Base-by-base conservation (phyloP, 92 coral and sea anemone species). In the Actinostola sp. region DNA sequence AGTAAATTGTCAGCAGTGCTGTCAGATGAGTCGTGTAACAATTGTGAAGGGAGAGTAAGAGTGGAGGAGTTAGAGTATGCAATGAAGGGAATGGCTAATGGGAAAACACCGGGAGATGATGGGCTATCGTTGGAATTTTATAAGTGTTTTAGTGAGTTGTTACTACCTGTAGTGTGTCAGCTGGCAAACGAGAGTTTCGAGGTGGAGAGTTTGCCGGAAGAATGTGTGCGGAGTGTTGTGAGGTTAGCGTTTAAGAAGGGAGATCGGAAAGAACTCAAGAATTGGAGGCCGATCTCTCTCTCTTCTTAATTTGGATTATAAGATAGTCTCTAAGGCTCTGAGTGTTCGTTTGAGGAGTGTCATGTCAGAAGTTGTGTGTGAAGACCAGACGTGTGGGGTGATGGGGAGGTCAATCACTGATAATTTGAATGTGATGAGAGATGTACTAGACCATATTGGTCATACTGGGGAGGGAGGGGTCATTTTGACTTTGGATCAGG, bases 211-310 rank as follows among this genome's bases (percentile, higher is more conserved):
- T n/a, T n/a, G n/a, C n/a, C n/a, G n/a, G n/a, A n/a, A n/a, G n/a
- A n/a, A n/a, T n/a, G n/a, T n/a, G n/a, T n/a, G n/a, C n/a, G n/a
- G n/a, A n/a, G n/a, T n/a, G n/a, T n/a, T n/a, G n/a, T n/a, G n/a
- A 32, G 82, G 0, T 43, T 89, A 13, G 24, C 78, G 8, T 69
- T 32, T n/a, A 89, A 84, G 35, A 84, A 77, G 63, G 86, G 88
- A 0, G 83, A 81, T 34, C 35, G 42, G 0, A 36, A 61, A 1
- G 73, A 62, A 0, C 63, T 48, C 0, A 56, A 36, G 13, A 89
- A 89, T 45, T 89, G 95, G 95, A 81, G 78, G 0, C 95, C 90
- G 0, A 85, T 89, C 2, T 63, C 80, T 3, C 76, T 85, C 0
- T 38, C 84, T 0, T 73, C 74, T 43, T 81, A 64, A n/a, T n/a